These are phyloP conservation scores for Altica lythri DNA, from an alignment of 2,888 invertebrate species.

Conservation along the genomic window DNA sequence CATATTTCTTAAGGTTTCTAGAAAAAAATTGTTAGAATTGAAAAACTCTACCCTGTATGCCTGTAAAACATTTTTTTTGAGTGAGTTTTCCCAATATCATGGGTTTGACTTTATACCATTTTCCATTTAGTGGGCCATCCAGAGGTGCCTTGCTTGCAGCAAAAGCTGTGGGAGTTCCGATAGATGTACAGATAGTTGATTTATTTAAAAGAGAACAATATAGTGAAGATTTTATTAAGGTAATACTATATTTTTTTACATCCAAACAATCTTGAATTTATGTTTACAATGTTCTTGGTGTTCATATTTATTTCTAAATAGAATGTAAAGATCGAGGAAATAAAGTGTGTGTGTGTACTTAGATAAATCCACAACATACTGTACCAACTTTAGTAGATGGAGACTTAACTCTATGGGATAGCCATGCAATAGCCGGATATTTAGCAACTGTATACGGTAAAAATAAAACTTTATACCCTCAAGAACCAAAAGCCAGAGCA, in stretches of 20 bases:
- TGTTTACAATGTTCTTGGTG: too few relatives aligned
- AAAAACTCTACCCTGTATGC: too few relatives aligned
- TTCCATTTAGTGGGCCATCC: constrained; percentile 57
- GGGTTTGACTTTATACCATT: constrained; percentile 11
- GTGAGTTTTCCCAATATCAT: not conserved
- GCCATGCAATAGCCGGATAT: constrained; percentile 68
- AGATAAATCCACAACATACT: constrained; percentile 70
- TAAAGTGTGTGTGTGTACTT: too few relatives aligned
- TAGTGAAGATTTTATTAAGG: constrained; percentile 60
- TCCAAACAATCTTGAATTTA: too few relatives aligned
- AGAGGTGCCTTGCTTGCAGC: constrained; percentile 66
- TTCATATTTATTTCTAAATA: too few relatives aligned
- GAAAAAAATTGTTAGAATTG: too few relatives aligned
- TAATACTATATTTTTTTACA: too few relatives aligned
- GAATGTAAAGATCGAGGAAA: too few relatives aligned
- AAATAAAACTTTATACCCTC: constrained; percentile 66
- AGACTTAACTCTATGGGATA: constrained; percentile 70
- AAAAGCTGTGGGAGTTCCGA: constrained; percentile 62
- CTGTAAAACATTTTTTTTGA: too few relatives aligned
- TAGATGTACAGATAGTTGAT: constrained; percentile 61
- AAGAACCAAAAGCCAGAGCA: constrained; percentile 62
- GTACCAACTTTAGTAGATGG: constrained; percentile 72
- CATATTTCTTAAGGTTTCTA: too few relatives aligned
- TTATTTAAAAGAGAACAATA: constrained; percentile 65
- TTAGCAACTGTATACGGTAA: constrained; percentile 66